phyloP scores from a whole-genome alignment of 92 coral and sea anemone genomes.

The Epizoanthus scotinus region DNA sequence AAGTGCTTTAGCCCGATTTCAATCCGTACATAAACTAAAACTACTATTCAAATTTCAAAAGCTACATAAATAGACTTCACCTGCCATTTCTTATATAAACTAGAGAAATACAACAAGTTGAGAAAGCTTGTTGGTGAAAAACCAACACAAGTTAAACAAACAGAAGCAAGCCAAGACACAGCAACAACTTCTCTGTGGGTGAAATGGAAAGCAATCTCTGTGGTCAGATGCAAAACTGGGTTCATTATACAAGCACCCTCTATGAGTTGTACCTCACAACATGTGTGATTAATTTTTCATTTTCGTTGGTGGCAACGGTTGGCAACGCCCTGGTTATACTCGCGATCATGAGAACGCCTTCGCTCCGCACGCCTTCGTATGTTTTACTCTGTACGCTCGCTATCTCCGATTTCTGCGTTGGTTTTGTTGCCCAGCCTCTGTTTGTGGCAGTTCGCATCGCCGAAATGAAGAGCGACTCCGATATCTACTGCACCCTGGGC shows the following conservation, averaged over 20 bases:
- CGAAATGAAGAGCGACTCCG: slow-evolving; percentile 3
- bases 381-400: slow-evolving; percentile 18
- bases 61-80: neutral
- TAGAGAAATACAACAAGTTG: neutral
- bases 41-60: too few relatives aligned
- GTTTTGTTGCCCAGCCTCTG: slow-evolving; percentile 27
- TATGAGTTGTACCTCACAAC: neutral
- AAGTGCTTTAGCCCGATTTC: neutral
- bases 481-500: slow-evolving; percentile 24
- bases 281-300: neutral
- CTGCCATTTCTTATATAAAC: neutral
- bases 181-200: neutral
- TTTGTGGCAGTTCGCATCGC: slow-evolving; percentile 35
- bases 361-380: slow-evolving; percentile 18
- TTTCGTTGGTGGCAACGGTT: slow-evolving; percentile 10
- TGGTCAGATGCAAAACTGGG: slow-evolving; percentile 28
- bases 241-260: neutral
- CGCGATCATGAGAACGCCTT: slow-evolving; percentile 17
- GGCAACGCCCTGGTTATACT: slow-evolving; percentile 25
- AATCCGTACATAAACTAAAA: neutral
- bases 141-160: neutral
- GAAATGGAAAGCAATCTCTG: slow-evolving; percentile 13
- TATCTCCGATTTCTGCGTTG: slow-evolving; percentile 27
- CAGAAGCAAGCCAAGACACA: neutral
- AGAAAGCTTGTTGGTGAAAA: too few relatives aligned